These are phyloP conservation scores for Clavelina lepadiformis DNA, from an alignment of 23 tunicate species.

Conservation along the genomic window DNA sequence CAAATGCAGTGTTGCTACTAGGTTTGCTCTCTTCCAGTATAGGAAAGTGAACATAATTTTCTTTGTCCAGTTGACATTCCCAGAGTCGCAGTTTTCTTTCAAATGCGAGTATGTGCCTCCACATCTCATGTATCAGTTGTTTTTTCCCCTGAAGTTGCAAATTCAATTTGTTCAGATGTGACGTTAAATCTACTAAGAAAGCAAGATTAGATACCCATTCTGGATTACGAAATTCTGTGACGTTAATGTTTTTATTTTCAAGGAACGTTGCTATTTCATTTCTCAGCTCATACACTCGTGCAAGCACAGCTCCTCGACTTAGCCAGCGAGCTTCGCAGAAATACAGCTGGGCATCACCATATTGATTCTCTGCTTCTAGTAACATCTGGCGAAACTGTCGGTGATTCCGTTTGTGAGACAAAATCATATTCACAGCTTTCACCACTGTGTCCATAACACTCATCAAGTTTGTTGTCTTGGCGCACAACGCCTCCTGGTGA, in stretches of 20 bases:
- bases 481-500: conserved; percentile 76
- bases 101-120: conserved; percentile 52
- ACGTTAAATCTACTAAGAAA: conserved; percentile 55
- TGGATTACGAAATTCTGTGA: conserved; percentile 49
- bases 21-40: conserved; percentile 38
- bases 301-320: conserved; percentile 63
- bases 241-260: conserved; percentile 21
- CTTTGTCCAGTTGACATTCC: conserved; percentile 57
- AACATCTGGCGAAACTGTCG: conserved; percentile 67
- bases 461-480: conserved; percentile 40
- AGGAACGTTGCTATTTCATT: conserved; percentile 42
- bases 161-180: conserved; percentile 66
- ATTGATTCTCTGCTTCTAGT: conserved; percentile 68
- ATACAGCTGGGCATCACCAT: conserved; percentile 54
- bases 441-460: conserved; percentile 57
- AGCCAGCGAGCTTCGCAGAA: conserved; percentile 74
- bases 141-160: conserved; percentile 63
- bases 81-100: conserved; percentile 71
- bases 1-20: conserved; percentile 33
- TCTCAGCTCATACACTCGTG: conserved; percentile 32
- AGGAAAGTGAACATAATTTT: conserved; percentile 57
- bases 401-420: conserved; percentile 42
- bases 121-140: conserved; percentile 73
- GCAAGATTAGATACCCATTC: conserved; percentile 65
- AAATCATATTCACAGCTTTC: conserved; percentile 55